Evolutionary conservation across 2,797 vertebrate genomes (phyloP), one percentile per base, ranked within the genome.

Genomic region (Ptychadena robeensis): DNA sequence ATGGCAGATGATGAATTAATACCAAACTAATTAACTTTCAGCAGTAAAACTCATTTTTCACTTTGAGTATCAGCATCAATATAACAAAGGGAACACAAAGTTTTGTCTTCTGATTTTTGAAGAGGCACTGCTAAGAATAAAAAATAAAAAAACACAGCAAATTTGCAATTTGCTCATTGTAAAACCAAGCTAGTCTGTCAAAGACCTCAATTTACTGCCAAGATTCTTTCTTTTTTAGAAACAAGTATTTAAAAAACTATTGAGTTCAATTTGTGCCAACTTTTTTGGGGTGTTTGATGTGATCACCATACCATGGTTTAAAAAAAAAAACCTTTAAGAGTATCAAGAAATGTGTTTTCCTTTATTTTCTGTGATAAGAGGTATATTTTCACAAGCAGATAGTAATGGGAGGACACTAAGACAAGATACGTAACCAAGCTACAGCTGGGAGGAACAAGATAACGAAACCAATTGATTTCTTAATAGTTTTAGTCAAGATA

Each of bases 391-490:
- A 70, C 37, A 12, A 65, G 75, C 57, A 44, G 78, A 72, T 30
- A 78, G 68, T 63, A 67, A 79, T 66, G 53, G 30, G 61, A 63
- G 73, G 74, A 82, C 48, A 15, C 37, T 53, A 57, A 31, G 40
- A 64, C 78, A 71, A 76, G 78, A 80, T 76, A 80, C 31, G 77
- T 40, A 65, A 65, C 53, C 25, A 14, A 70, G 40, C 73, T 70
- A 79, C 61, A 83, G 75, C 82, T 76, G 67, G 83, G 77, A 67
- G 72, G 57, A 85, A 85, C 28, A 57, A 76, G 83, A 85, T 85
- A 85, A 81, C 78, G 81, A 75, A 65, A 73, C n/a, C 72, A 83
- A 68, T 87, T 86, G 67, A 80, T 84, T 86, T 68, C 80, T 32
- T 83, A 53, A n/a, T 68, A 75, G 25, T 83, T 86, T 87, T 34